phyloP scores from a whole-genome alignment of 2,113 vertebrate genomes.

The Lepus americanus region DNA sequence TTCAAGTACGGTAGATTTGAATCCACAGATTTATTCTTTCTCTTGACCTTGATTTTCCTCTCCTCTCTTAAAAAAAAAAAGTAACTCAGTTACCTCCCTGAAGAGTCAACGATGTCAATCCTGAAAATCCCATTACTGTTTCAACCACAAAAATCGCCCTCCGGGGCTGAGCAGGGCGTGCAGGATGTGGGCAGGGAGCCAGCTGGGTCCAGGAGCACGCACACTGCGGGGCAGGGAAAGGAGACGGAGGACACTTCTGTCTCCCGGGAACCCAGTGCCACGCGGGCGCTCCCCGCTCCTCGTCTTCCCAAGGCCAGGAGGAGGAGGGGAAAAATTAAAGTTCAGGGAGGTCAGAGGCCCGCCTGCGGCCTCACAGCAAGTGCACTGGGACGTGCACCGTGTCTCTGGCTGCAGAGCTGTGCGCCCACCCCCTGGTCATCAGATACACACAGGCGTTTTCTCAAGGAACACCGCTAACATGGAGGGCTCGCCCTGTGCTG shows the following conservation, averaged over 20 bases:
- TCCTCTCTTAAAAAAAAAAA: background rate
- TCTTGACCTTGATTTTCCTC: conserved; percentile 37
- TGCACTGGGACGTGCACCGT: background rate
- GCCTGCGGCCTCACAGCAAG: background rate
- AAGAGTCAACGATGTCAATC: background rate
- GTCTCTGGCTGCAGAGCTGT: background rate
- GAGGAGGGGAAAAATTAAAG: background rate
- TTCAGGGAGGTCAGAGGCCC: background rate
- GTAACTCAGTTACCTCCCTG: conserved; percentile 6
- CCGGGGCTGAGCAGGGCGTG: background rate
- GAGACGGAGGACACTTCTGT: background rate
- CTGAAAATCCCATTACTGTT: conserved; percentile 32
- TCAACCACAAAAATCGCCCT: conserved; percentile 47
- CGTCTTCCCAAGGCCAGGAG: background rate
- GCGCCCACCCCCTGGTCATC: background rate
- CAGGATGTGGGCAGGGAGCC: background rate
- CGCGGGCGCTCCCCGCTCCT: background rate
- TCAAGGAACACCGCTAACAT: background rate
- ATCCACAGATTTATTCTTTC: conserved; percentile 19
- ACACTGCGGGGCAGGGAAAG: background rate
- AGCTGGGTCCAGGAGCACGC: background rate
- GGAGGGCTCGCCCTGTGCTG: background rate
- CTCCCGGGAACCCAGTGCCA: background rate
- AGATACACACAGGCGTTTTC: background rate
- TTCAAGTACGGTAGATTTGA: conserved; percentile 7